Base-by-base conservation (phyloP, 2,888 invertebrate genomes). In the Digitonthophagus gazella region DNA sequence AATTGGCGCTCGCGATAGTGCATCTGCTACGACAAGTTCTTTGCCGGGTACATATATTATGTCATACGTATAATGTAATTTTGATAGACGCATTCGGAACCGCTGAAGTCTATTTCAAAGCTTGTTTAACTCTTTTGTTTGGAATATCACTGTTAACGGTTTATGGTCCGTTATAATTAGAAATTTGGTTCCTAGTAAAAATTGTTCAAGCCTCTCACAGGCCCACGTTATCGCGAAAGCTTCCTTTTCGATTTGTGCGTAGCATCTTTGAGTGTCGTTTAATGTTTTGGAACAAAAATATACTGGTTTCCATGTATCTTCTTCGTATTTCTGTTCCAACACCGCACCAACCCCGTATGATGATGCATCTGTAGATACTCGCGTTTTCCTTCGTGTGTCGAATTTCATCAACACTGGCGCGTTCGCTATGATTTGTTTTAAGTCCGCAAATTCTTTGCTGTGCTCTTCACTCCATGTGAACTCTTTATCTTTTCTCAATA, bases 191-290 rank as follows among this genome's bases (percentile, higher is more conserved):
- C 64, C 64, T n/a, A 64, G 6, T 15, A 64, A 19, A 64, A 20
- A 64, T 64, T 64, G 64, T 64, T 64, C n/a, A n/a, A n/a, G n/a
- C n/a, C n/a, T n/a, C 64, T 64, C 64, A 22, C 64, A 64, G 2
- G 64, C 64, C 64, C 64, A 64, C 18, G 64, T 64, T 15, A 57
- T 15, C 16, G 57, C 57, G n/a, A 15, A 57, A 6, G 57, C 64
- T 64, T 64, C 19, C 2, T 14, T 58, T 58, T 58, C 58, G 58
- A 58, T 58, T 14, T 58, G 58, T 14, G 58, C 58, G 2, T 58
- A 58, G 1, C 58, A 15, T 8, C 3, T 15, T n/a, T 58, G 15
- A n/a, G 58, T 22, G n/a, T 5, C 20, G 22, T 19, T 64, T 64
- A 64, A 64, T 3, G 20, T 64, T 19, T 64, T 64, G 8, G 64